Evolutionary conservation across 2,888 invertebrate genomes (phyloP).

Genomic region (Chirona hameri): DNA sequence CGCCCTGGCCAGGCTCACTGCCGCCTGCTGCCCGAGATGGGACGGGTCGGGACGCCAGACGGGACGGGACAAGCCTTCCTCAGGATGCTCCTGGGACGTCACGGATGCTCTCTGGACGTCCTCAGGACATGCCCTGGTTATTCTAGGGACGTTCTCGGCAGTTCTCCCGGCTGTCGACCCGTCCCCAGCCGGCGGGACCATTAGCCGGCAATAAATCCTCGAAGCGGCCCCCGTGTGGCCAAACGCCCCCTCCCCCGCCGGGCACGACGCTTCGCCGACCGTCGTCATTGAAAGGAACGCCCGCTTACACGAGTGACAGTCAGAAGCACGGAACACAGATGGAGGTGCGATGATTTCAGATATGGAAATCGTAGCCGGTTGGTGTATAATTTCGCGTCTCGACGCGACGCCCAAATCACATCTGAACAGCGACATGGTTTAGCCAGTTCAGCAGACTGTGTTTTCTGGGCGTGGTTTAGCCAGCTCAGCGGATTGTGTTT

Average conservation of each 20-base stretch:
- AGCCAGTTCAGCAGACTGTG: too few species aligned
- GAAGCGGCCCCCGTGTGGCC: not conserved
- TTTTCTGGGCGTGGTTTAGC: too few species aligned
- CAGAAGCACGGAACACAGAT: not conserved
- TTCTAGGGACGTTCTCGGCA: not conserved
- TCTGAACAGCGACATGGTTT: too few species aligned
- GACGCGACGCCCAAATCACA: not conserved
- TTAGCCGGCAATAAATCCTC: not conserved
- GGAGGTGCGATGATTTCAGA: not conserved
- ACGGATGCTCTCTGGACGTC: too few species aligned
- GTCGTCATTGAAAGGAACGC: not conserved
- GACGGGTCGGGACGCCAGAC: too few species aligned
- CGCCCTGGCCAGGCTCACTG: too few species aligned
- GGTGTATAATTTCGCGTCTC: not conserved
- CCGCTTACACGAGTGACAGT: not conserved
- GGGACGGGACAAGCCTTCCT: too few species aligned
- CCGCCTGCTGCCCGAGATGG: too few species aligned
- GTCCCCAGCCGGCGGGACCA: not conserved
- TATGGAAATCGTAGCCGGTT: not conserved
- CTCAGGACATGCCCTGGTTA: too few species aligned
- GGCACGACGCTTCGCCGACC: not conserved
- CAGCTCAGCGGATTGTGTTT: too few species aligned
- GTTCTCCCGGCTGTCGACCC: too few species aligned
- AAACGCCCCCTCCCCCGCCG: not conserved
- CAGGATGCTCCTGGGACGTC: too few species aligned